Percentiles rank a stretch among this genome's conserved stretches.
Evolutionary conservation across 2,113 vertebrate genomes (phyloP).

Genomic region (Artemisiospiza belli): DNA sequence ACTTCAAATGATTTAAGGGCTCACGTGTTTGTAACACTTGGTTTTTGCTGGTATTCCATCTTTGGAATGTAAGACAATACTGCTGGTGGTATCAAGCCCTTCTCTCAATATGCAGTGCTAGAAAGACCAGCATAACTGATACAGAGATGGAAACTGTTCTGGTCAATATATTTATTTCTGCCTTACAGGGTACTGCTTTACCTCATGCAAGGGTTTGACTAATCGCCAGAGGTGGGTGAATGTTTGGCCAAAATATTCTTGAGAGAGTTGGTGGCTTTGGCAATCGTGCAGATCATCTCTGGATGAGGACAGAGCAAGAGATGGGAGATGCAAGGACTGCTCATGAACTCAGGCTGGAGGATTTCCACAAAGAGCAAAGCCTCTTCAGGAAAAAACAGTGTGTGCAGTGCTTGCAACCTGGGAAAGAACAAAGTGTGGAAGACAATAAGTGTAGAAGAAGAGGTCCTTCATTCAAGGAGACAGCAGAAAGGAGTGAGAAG

Average conservation of each 20-base stretch:
- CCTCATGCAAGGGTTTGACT: neutral
- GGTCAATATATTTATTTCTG: neutral
- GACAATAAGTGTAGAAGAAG: neutral
- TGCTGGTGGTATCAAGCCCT: neutral
- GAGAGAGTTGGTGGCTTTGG: neutral
- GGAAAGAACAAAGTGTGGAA: neutral
- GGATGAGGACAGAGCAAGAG: neutral
- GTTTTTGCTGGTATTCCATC: neutral
- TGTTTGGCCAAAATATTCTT: neutral
- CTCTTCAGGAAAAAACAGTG: neutral
- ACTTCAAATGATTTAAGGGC: neutral
- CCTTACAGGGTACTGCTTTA: neutral
- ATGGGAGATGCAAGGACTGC: neutral
- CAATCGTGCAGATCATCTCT: neutral
- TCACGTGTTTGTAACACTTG: neutral
- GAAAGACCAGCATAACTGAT: neutral
- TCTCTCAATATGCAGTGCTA: neutral
- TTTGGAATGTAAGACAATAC: neutral
- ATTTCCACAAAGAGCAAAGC: neutral
- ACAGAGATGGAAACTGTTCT: neutral
- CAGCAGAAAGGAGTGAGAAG: neutral
- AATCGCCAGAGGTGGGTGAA: neutral
- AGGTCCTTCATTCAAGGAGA: neutral
- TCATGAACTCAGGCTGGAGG: accelerated
- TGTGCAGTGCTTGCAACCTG: neutral